Evolutionary conservation across 2,113 vertebrate genomes (phyloP), one percentile per base, ranked within the genome.

Genomic region (Cyphomyrus discorhynchus): DNA sequence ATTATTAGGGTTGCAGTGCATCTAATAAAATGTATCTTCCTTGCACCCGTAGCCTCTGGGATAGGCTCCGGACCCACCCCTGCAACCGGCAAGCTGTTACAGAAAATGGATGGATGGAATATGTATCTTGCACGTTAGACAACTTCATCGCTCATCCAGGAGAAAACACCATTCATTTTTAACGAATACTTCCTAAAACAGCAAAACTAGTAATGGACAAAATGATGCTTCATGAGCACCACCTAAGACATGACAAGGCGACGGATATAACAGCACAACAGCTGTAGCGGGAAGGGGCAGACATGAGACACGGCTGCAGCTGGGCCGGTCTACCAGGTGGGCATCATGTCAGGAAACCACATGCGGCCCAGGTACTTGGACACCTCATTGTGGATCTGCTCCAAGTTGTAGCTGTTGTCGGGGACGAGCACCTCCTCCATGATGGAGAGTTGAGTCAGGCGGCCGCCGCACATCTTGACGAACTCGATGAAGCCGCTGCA

Each of bases 271-370:
- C 5, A 7, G 74, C 35, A 9, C 21, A 2, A 77, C 13, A 2
- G 31, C 35, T 15, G 70, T 39, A 19, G 7, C 11, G 1, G 70
- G 31, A 77, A 13, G 70, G 31, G 17, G 70, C 31, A 10, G 31
- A 77, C 74, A 17, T 1, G 66, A 35, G 70, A 3, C n/a, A 10
- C 2, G 2, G 58, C 19, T 27, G 9, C 62, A 0, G n/a, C 10
- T 31, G n/a, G n/a, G n/a, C 27, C 11, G 10, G n/a, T 19, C 93
- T 85, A 96, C 96, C 96, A 96, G 0, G 94, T 96, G 2, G 96
- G 96, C 95, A 96, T 96, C 94, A 95, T 95, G 56, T 96, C 96
- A 87, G 96, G 95, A 89, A 95, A 96, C 95, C 96, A 96, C 92
- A 95, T 92, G n/a, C 95, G 94, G n/a, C 96, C 96, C 0, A 96